Conservation (phyloP, 2,797 vertebrate genomes). For the Urophycis tenuis region DNA sequence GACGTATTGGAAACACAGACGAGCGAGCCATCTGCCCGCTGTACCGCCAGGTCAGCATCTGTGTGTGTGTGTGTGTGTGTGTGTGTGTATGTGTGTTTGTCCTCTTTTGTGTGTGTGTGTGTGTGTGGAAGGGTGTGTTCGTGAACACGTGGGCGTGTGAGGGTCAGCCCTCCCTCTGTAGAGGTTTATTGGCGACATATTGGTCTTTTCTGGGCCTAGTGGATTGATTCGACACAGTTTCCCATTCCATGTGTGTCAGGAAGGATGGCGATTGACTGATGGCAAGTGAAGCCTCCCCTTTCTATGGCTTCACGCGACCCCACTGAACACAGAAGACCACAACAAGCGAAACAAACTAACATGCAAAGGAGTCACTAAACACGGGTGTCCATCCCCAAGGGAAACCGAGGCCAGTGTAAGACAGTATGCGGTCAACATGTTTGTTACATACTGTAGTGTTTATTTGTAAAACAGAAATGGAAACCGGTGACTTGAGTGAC, state of each 20-base stretch:
- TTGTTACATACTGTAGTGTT: too few species aligned
- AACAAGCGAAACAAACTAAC: constrained; percentile 38
- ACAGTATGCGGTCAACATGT: too few species aligned
- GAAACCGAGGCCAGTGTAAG: too few species aligned
- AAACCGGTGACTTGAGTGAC: too few species aligned
- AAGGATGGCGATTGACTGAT: neutral
- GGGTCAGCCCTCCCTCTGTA: constrained; percentile 17
- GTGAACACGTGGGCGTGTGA: neutral
- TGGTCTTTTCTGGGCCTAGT: constrained; percentile 64
- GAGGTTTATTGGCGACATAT: constrained; percentile 65
- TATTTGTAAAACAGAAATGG: too few species aligned
- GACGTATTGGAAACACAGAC: constrained; percentile 29
- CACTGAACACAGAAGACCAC: constrained; percentile 9
- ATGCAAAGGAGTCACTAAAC: too few species aligned
- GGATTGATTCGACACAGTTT: constrained; percentile 70
- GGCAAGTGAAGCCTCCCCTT: neutral
- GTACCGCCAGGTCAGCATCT: constrained; percentile 14
- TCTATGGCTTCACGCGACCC: constrained; percentile 2
- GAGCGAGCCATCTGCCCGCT: constrained; percentile 19
- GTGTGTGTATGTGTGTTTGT: constrained; percentile 9
- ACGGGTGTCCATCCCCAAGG: too few species aligned
- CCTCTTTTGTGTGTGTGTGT: constrained; percentile 17
- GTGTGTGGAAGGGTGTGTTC: neutral
- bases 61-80: constrained; percentile 6
- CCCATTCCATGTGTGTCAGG: constrained; percentile 37